Percentiles rank a stretch among this genome's conserved stretches.
Evolutionary conservation across 1,140 invertebrate genomes (phyloP).

Genomic region (Himalopsyche phryganea): DNA sequence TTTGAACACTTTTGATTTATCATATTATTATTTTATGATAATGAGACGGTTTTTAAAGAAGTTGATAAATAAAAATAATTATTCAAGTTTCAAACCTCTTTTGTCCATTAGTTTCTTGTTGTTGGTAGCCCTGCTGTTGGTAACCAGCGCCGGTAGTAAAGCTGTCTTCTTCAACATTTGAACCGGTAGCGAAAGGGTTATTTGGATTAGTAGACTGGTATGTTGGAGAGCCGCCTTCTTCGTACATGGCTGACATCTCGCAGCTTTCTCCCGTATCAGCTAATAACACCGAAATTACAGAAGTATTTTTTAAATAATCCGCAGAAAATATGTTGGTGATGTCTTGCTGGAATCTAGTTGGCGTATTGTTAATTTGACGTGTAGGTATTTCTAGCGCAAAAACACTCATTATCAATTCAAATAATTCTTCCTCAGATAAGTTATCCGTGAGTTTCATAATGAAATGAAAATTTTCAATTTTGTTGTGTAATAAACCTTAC

Average conservation of each 20-base stretch:
- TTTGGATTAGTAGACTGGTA: slow-evolving; percentile 53
- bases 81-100: no score
- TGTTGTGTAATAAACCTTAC: no score
- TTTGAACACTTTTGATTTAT: no score
- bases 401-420: neutral
- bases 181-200: slow-evolving; percentile 41
- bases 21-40: no score
- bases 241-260: slow-evolving; percentile 50
- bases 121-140: slow-evolving; percentile 43
- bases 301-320: neutral
- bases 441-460: neutral
- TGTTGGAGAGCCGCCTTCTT: slow-evolving; percentile 43
- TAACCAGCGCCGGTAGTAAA: slow-evolving; percentile 53
- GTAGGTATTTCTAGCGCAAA: neutral
- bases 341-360: neutral
- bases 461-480: neutral
- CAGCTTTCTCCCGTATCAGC: slow-evolving; percentile 51
- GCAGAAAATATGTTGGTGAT: neutral
- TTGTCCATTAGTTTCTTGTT: slow-evolving; percentile 21
- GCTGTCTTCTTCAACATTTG: slow-evolving; percentile 48
- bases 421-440: neutral
- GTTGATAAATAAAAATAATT: no score
- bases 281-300: neutral
- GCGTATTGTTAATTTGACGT: neutral
- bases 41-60: no score